These are phyloP conservation scores for Phycodurus eques DNA, from an alignment of 2,113 vertebrate species.

Conservation along the genomic window DNA sequence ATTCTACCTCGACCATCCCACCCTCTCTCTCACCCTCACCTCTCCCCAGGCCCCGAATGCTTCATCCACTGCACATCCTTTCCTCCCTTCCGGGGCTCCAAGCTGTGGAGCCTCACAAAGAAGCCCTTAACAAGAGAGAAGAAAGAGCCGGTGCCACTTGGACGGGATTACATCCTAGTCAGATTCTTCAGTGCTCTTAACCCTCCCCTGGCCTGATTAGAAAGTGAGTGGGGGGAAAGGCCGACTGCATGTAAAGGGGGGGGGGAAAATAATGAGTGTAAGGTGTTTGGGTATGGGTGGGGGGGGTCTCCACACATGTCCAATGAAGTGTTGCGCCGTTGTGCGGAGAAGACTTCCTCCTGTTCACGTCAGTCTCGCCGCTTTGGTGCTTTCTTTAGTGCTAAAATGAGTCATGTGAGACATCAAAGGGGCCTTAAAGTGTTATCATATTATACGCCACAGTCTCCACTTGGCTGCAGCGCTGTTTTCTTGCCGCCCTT, in stretches of 20 bases:
- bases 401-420: neutral
- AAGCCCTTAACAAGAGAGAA: constrained; percentile 75
- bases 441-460: neutral
- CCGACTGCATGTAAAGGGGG: constrained; percentile 50
- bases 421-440: neutral
- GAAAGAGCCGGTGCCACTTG: constrained; percentile 80
- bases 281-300: constrained; percentile 20
- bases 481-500: neutral
- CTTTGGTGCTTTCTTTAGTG: constrained; percentile 11
- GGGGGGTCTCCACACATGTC: constrained; percentile 61
- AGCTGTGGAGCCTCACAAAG: constrained; percentile 80
- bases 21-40: constrained; percentile 73
- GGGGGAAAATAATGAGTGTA: constrained; percentile 19
- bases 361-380: constrained; percentile 46
- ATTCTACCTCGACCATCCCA: constrained; percentile 23
- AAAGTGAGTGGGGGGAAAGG: constrained; percentile 71
- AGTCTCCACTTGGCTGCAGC: neutral
- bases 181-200: constrained; percentile 75
- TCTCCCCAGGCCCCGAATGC: constrained; percentile 72
- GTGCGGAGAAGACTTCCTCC: constrained; percentile 57
- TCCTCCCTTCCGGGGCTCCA: constrained; percentile 80
- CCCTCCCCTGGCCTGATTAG: constrained; percentile 72
- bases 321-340: constrained; percentile 71
- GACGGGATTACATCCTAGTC: constrained; percentile 81
- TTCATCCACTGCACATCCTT: constrained; percentile 83